Conservation (phyloP, 1,140 invertebrate species). For the Achroia grisella region DNA sequence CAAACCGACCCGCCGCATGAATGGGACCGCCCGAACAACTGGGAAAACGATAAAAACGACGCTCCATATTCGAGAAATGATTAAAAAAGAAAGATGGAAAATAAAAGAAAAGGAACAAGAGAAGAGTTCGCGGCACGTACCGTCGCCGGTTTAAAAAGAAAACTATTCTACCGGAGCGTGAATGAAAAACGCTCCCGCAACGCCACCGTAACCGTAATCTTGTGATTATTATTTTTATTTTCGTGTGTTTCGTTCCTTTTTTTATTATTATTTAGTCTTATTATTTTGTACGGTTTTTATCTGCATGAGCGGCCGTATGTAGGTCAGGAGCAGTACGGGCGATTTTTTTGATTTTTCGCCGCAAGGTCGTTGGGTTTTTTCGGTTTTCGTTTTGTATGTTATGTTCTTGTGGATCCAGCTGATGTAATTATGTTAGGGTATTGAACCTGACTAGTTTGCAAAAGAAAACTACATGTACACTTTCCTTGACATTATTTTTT, state of each 20-base stretch:
- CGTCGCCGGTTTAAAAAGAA: constrained; percentile 59
- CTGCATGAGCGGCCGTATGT: constrained; percentile 54
- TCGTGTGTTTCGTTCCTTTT: constrained; percentile 29
- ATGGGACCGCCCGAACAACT: constrained; percentile 40
- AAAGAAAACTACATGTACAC: background rate
- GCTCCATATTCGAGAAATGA: constrained; percentile 70
- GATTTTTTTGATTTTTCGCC: constrained; percentile 53
- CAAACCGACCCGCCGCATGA: constrained; percentile 29
- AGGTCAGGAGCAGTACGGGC: constrained; percentile 48
- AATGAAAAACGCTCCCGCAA: constrained; percentile 62
- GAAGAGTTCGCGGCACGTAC: constrained; percentile 57
- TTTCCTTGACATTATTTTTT: too few species aligned
- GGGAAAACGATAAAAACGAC: constrained; percentile 68
- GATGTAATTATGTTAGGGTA: constrained; percentile 1
- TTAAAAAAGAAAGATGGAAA: constrained; percentile 56
- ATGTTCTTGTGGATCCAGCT: background rate
- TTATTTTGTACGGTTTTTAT: constrained; percentile 54
- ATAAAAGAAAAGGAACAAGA: constrained; percentile 27
- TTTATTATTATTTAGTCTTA: constrained; percentile 64
- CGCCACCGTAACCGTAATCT: constrained; percentile 59
- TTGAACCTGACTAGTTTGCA: background rate
- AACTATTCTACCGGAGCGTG: constrained; percentile 64
- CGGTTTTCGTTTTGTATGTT: constrained; percentile 22
- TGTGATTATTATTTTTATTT: constrained; percentile 67
- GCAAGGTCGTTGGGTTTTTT: constrained; percentile 45